Percentiles rank a stretch among this genome's conserved stretches.
phyloP scores from a whole-genome alignment of 2,113 vertebrate species.

The Thryonomys swinderianus region DNA sequence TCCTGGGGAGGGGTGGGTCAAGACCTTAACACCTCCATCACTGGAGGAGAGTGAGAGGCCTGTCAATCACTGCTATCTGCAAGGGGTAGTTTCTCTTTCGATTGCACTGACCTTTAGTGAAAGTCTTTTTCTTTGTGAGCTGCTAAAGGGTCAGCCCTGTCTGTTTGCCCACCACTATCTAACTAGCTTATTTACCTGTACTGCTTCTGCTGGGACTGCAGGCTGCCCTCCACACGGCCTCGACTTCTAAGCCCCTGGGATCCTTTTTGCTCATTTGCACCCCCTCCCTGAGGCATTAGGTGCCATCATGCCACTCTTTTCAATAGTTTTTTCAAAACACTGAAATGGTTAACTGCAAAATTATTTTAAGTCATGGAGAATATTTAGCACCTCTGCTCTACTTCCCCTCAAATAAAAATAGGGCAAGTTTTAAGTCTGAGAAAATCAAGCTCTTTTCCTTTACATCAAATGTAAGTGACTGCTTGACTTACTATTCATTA shows the following conservation, averaged over 20 bases:
- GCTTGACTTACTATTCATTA: background rate
- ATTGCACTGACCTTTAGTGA: no score
- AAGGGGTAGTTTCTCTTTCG: no score
- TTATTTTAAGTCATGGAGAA: conserved; percentile 31
- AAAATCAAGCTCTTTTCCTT: background rate
- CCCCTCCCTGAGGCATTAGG: background rate
- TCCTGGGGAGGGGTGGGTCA: no score
- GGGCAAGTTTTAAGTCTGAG: background rate
- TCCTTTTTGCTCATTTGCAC: background rate
- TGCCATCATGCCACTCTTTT: background rate
- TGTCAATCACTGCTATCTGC: no score
- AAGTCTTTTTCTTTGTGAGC: no score
- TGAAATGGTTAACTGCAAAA: background rate
- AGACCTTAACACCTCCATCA: no score
- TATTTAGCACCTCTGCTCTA: background rate
- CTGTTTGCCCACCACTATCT: no score
- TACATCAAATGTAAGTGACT: background rate
- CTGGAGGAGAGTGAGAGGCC: no score
- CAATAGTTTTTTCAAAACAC: conserved; percentile 30
- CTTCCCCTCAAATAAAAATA: background rate
- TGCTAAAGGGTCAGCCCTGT: no score
- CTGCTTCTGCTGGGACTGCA: background rate
- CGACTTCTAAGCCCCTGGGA: background rate
- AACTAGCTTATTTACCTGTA: no score
- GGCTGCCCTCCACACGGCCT: background rate